Evolutionary conservation across 2,888 invertebrate species (phyloP).

Genomic region (Melolontha melolontha): DNA sequence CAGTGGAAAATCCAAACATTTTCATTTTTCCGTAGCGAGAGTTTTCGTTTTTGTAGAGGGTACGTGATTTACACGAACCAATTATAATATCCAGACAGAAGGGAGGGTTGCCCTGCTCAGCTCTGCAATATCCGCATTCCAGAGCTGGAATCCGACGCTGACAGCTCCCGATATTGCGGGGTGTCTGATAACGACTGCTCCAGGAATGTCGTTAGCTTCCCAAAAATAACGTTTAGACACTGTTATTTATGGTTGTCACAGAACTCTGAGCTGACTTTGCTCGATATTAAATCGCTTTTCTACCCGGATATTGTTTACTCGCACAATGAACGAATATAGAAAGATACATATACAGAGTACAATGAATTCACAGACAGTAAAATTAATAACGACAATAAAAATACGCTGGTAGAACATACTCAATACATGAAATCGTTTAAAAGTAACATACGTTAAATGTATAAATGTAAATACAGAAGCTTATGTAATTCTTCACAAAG

Average conservation of each 20-base stretch:
- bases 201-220: conserved; percentile 67
- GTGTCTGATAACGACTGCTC: conserved; percentile 57
- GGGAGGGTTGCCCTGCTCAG: conserved; percentile 51
- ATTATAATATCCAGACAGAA: conserved; percentile 55
- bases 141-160: conserved; percentile 61
- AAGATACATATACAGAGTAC: conserved; percentile 31
- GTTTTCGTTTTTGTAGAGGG: conserved; percentile 44
- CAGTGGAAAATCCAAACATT: conserved; percentile 48
- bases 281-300: conserved; percentile 59
- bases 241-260: conserved; percentile 65
- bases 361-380: conserved; percentile 2
- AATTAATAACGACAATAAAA: conserved; percentile 21
- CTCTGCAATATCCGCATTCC: conserved; percentile 65
- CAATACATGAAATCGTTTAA: not conserved
- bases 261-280: conserved; percentile 50
- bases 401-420: not conserved
- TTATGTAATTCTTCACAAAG: not conserved
- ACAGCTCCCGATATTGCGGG: conserved; percentile 61
- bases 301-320: conserved; percentile 41
- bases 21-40: conserved; percentile 47
- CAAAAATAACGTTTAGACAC: conserved; percentile 66
- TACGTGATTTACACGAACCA: conserved; percentile 56
- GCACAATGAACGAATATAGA: conserved; percentile 34
- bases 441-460: not conserved
- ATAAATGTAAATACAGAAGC: not conserved